Conservation (phyloP, 1,140 invertebrate species). For the Drosophila sp. region DNA sequence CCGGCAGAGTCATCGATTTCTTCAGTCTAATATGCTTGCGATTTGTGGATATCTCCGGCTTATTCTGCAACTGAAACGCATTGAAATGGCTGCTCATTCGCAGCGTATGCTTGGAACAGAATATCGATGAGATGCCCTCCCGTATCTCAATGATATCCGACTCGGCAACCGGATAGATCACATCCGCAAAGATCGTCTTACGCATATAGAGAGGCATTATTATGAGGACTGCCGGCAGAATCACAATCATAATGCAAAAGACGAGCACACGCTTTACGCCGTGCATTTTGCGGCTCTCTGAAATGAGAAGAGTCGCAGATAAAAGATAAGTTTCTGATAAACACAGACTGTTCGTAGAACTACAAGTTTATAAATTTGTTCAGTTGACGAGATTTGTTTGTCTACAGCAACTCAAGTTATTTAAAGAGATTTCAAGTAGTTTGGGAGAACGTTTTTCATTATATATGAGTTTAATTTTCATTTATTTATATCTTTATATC, state of each 20-base stretch:
- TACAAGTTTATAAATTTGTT: slow-evolving; percentile 1
- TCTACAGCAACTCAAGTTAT: neutral
- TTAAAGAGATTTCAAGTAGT: neutral
- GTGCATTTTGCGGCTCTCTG: slow-evolving; percentile 90
- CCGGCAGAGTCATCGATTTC: slow-evolving; percentile 92
- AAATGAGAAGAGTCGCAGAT: slow-evolving; percentile 74
- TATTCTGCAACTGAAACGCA: slow-evolving; percentile 91
- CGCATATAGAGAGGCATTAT: slow-evolving; percentile 90
- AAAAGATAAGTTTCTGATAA: slow-evolving; percentile 42
- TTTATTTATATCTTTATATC: too few species aligned
- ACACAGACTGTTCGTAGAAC: slow-evolving; percentile 15
- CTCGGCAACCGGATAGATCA: slow-evolving; percentile 90
- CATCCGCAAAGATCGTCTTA: slow-evolving; percentile 90
- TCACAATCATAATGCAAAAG: slow-evolving; percentile 90
- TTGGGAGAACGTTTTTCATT: too few species aligned
- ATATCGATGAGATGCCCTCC: slow-evolving; percentile 91
- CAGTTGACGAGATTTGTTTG: neutral
- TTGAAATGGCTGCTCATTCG: slow-evolving; percentile 91
- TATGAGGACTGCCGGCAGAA: slow-evolving; percentile 90
- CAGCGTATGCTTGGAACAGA: slow-evolving; percentile 91
- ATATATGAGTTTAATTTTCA: neutral
- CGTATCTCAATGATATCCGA: slow-evolving; percentile 92
- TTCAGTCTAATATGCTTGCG: slow-evolving; percentile 91
- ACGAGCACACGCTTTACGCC: slow-evolving; percentile 89
- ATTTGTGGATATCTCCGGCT: slow-evolving; percentile 88